These are phyloP conservation scores for Perithous albicinctus DNA, from an alignment of 2,888 invertebrate genomes.

Conservation along the genomic window DNA sequence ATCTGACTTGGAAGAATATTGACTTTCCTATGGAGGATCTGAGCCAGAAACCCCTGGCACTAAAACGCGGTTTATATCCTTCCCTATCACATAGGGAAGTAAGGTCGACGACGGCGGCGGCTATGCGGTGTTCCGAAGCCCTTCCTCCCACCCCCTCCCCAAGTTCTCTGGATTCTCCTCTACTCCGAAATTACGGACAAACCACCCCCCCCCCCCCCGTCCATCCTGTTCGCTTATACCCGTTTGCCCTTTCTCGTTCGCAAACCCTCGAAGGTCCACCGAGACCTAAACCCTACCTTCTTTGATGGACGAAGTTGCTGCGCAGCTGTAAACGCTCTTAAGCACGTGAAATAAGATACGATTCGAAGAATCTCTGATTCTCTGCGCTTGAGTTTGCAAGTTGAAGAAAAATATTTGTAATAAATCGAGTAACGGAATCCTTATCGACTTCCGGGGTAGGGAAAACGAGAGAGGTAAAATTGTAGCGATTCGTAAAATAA, in stretches of 20 bases:
- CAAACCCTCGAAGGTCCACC: conserved; percentile 27
- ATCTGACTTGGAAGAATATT: neutral
- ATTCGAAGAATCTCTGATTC: conserved; percentile 31
- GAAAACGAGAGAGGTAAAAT: conserved; percentile 71
- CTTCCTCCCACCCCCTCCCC: conserved; percentile 75
- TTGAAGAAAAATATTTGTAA: conserved; percentile 40
- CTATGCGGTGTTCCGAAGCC: conserved; percentile 78
- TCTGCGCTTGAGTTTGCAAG: conserved; percentile 20
- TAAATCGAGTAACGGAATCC: conserved; percentile 61
- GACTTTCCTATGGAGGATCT: conserved; percentile 7
- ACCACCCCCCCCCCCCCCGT: too few species aligned
- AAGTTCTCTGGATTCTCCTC: conserved; percentile 61
- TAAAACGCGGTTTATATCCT: conserved; percentile 35
- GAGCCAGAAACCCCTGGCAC: neutral
- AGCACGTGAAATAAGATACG: conserved; percentile 3
- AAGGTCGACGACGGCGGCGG: conserved; percentile 45
- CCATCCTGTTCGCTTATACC: conserved; percentile 60
- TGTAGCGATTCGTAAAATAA: conserved; percentile 73
- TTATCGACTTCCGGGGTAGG: conserved; percentile 63
- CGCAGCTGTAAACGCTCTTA: conserved; percentile 12
- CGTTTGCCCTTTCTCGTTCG: conserved; percentile 38
- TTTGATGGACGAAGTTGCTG: conserved; percentile 45
- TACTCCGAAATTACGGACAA: conserved; percentile 39
- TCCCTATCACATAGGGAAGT: conserved; percentile 22
- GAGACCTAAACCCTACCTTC: conserved; percentile 35